A percentile compares a stretch with the other conserved stretches of the same genome.
Conservation (phyloP, 1,140 invertebrate genomes). For the Colletes latitarsis region DNA sequence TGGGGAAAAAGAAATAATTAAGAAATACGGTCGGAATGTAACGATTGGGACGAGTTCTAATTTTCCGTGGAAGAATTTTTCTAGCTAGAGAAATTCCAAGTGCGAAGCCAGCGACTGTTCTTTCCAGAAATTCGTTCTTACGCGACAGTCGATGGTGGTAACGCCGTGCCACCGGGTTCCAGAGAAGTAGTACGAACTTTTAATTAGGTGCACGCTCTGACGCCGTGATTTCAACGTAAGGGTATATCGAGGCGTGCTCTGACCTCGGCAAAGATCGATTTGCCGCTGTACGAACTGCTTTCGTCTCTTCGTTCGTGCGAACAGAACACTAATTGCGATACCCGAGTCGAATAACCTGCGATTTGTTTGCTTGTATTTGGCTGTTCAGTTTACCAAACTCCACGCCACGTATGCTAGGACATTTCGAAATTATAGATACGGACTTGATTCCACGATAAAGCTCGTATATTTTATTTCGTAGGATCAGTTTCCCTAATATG, state of each 20-base stretch:
- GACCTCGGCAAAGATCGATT: slow-evolving; percentile 42
- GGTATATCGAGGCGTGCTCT: slow-evolving; percentile 32
- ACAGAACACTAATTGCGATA: not conserved
- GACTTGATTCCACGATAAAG: too few species aligned
- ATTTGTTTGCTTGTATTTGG: not conserved
- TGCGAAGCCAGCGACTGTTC: slow-evolving; percentile 2
- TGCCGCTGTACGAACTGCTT: slow-evolving; percentile 11
- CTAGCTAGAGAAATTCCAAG: slow-evolving; percentile 21
- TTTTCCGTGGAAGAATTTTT: slow-evolving; percentile 26
- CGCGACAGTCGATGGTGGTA: slow-evolving; percentile 22
- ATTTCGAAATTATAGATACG: too few species aligned
- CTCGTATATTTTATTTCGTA: too few species aligned
- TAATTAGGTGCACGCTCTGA: slow-evolving; percentile 51
- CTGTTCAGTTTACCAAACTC: too few species aligned
- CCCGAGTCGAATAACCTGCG: not conserved
- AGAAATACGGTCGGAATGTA: not conserved
- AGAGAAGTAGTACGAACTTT: slow-evolving; percentile 49
- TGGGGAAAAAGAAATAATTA: not conserved
- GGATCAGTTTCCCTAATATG: too few species aligned
- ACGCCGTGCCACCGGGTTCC: slow-evolving; percentile 23
- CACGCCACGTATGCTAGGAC: too few species aligned
- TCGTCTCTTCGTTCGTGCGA: slow-evolving; percentile 22
- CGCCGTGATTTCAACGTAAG: slow-evolving; percentile 35
- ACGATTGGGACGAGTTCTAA: not conserved
- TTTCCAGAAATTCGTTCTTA: slow-evolving; percentile 24